Evolutionary conservation across 2,888 invertebrate genomes (phyloP), one percentile per base, ranked within the genome.

Genomic region (Drosophila putrida): DNA sequence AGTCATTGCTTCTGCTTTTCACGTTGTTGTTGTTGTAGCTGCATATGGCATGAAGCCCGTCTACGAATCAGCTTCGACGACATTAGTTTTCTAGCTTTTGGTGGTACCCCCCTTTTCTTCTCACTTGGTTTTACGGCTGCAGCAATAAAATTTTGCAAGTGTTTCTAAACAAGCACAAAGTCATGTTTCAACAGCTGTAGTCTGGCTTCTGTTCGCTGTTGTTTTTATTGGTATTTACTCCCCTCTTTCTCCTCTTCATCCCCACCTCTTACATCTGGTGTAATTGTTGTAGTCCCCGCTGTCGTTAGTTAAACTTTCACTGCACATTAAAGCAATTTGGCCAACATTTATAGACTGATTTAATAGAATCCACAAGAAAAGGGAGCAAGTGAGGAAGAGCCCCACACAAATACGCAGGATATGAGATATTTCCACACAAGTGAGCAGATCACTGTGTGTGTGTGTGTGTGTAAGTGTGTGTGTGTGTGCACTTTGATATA

Each of bases 291-390:
- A 69, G 64, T 78, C 68, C 63, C 73, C 49, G 57, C 67, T 65
- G 71, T 49, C 61, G 65, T 78, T 79, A 78, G 82, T 78, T 87
- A 87, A 88, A 86, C 88, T 84, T 84, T 80, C 72, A 77, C 73
- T 79, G 80, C 75, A 86, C 90, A 90, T 90, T 91, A 88, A 88
- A 90, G 85, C 85, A 89, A 90, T 91, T 90, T 90, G 79, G 84
- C 55, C 82, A 84, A 86, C 89, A 88, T 90, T 91, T 90, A 90
- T 89, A 84, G 90, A 90, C 89, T 90, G 88, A 90, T 91, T 91
- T 90, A 91, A 91, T 89, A 82, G 80, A 85, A 82, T 69, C 76
- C 75, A 80, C 71, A 76, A 76, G 71, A 38, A 47, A 54, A 36
- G 13, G 6, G 9, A 13, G 13, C 11, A 4, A 4, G 33, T 6